A percentile compares a stretch with the other conserved stretches of the same genome.
Conservation (phyloP, 2,797 vertebrate genomes). For the Sebastes baramenuke region DNA sequence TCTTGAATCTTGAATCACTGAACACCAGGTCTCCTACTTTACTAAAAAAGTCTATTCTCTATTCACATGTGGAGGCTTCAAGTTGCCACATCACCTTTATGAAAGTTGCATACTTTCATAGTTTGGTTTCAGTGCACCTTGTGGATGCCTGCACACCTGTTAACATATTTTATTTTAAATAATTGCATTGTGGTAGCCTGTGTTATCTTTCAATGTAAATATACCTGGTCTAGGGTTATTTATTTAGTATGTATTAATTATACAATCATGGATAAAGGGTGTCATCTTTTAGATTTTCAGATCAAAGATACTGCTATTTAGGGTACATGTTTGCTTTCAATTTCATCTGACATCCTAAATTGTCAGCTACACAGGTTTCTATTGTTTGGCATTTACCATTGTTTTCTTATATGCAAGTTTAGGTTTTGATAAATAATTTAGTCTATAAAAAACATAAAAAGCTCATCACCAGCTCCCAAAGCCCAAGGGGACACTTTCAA, state of each 20-base stretch:
- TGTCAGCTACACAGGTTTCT: not conserved
- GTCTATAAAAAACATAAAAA: not conserved
- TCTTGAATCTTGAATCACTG: not conserved
- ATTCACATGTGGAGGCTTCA: not conserved
- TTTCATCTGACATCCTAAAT: not conserved
- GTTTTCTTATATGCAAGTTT: not conserved
- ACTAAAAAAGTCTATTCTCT: not conserved
- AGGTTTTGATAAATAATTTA: not conserved
- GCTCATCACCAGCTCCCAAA: not conserved
- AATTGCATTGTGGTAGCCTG: not conserved
- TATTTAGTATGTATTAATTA: not conserved
- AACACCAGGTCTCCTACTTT: not conserved
- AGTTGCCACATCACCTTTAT: not conserved
- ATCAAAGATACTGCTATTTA: accelerated
- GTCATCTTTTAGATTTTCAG: no score
- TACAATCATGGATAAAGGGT: accelerated
- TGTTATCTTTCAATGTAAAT: accelerated
- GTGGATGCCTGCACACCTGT: accelerated
- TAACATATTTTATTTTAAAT: not conserved
- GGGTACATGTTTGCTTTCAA: not conserved
- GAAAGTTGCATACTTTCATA: not conserved
- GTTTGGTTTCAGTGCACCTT: not conserved
- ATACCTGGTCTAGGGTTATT: not conserved
- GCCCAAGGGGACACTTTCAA: not conserved
- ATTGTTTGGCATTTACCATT: not conserved